phyloP scores from a whole-genome alignment of 2,888 invertebrate genomes.

The Poecilobothrus nobilitatus region DNA sequence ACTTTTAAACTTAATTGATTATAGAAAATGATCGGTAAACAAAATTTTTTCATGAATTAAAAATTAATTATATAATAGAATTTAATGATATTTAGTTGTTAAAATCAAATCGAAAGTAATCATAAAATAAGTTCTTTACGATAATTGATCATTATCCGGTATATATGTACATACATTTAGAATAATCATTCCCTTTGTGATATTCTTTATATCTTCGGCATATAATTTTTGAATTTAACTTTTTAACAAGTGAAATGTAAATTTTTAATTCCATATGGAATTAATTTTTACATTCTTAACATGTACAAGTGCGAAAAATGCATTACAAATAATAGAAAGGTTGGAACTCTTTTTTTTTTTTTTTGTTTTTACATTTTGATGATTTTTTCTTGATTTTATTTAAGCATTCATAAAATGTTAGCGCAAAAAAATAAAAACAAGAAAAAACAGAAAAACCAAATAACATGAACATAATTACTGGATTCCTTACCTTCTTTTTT shows the following conservation, averaged over 20 bases:
- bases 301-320: slow-evolving; percentile 4
- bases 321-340: neutral
- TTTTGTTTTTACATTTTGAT: neutral
- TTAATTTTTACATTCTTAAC: neutral
- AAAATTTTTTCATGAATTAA: neutral
- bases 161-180: too few relatives aligned
- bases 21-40: neutral
- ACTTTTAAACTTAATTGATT: too few relatives aligned
- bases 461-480: neutral
- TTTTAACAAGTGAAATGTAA: neutral
- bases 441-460: too few relatives aligned
- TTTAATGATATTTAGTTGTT: neutral
- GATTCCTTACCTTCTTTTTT: neutral
- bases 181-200: too few relatives aligned
- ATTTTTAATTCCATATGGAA: neutral
- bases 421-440: neutral
- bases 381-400: neutral
- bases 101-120: neutral
- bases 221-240: too few relatives aligned
- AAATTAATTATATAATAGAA: neutral
- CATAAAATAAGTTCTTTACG: too few relatives aligned
- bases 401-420: neutral
- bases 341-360: neutral
- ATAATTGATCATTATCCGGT: too few relatives aligned
- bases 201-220: too few relatives aligned